Evolutionary conservation across 64 coral and sea anemone genomes (phyloP), one percentile per base, ranked within the genome.

Genomic region (Dendronephthya gigantea): DNA sequence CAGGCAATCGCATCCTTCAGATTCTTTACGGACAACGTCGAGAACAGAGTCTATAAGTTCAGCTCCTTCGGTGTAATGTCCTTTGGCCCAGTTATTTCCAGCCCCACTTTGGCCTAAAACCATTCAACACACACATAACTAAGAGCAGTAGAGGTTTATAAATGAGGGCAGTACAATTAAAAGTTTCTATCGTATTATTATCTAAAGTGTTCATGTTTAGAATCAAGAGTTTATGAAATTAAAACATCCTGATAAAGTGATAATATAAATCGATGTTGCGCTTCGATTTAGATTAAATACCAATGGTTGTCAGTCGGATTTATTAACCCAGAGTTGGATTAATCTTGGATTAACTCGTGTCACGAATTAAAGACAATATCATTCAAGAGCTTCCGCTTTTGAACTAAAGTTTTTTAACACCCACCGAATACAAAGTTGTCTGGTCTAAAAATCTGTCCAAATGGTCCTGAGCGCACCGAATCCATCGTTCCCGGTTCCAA

Each of bases 401-500:
- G 58, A 36, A 36, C 27, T 28, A 50, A 66, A 30, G 6, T 55
- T 55, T 35, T 49, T 83, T 9, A 50, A 88, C 34, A 43, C 31
- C 91, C 65, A 92, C 91, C 91, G 29, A 92, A 92, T n/a, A 92
- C 86, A 31, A 92, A 92, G 83, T 92, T 92, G 34, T 92, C 91
- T 5, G 91, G 91, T 43, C 86, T 88, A 23, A 92, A 92, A 40
- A 92, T 92, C 48, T 92, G 91, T 38, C 91, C 91, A 72, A 92
- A 92, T 13, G 91, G 91, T 40, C 91, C 91, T 43, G 91, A 92
- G 43, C 91, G 91, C 23, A 92, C 91, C 17, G 91, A 92, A 83
- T 92, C 91, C 91, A 92, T 92, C n/a, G 91, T 92, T 55, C 91
- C 91, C 29, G 91, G 91, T 69, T 92, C 91, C 51, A 92, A 86